Evolutionary conservation across 2,113 vertebrate genomes (phyloP), one percentile per base, ranked within the genome.

Genomic region (Clarias batrachus): DNA sequence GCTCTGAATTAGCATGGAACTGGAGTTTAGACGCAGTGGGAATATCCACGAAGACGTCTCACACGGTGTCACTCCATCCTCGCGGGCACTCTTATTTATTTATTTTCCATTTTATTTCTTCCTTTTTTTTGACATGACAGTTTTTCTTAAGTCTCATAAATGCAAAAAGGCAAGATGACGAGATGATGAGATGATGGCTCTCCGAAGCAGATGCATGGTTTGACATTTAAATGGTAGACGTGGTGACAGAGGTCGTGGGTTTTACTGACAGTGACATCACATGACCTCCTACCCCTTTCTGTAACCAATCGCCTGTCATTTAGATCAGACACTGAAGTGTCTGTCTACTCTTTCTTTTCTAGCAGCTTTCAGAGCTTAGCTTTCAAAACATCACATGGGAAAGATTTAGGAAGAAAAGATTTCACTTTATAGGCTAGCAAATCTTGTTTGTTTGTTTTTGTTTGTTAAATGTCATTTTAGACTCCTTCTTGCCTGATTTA

Each of bases 211-310:
- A 57, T 73, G 57, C 71, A 41, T 63, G 56, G 73, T 83, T 81
- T 88, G 88, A 89, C 88, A 89, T 88, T 91, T 88, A 91, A 91
- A 88, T 89, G 90, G 88, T 88, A 90, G 82, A 62, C 54, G 33
- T 25, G 21, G 27, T 89, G 87, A 89, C 88, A 89, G 90, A 87
- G 87, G 90, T 89, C 81, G 83, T 10, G 30, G 81, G 86, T 85
- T 89, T 62, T 23, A 52, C 89, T 86, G 88, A 87, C 88, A 87
- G 76, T 85, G 87, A 85, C 87, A 87, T 87, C 85, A 87, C 79
- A 83, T 79, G 85, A 88, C 85, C 82, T 54, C 73, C 79, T 62
- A 84, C 78, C 60, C 79, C 76, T 60, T 56, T 62, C 33, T 86
- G 73, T 86, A 86, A 66, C 82, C 73, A 77, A 84, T 79, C 87